Conservation (phyloP, 2,888 invertebrate species). For the Macrophya annulata region DNA sequence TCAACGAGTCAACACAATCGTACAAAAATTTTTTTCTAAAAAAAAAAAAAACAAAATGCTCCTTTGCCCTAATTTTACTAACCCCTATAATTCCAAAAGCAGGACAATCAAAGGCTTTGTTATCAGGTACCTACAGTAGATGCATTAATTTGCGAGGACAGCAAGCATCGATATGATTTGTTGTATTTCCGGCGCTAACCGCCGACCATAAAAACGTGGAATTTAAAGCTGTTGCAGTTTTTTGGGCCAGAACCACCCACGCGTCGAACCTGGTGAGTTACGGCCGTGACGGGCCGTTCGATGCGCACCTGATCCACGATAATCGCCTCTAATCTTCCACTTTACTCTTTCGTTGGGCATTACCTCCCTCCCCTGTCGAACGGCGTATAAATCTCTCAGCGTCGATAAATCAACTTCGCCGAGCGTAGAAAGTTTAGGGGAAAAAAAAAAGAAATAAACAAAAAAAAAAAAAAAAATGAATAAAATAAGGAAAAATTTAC, state of each 20-base stretch:
- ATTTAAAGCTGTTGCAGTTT: conserved; percentile 39
- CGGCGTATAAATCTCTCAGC: conserved; percentile 74
- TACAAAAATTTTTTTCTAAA: neutral
- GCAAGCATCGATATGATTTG: neutral
- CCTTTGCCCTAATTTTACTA: neutral
- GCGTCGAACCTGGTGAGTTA: conserved; percentile 75
- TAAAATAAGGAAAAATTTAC: conserved; percentile 12
- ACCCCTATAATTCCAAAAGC: neutral
- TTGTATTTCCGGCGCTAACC: conserved; percentile 18
- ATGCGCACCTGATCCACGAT: conserved; percentile 76
- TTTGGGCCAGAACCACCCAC: conserved; percentile 73
- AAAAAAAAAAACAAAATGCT: neutral
- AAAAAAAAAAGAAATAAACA: conserved; percentile 17
- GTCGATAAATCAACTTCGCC: conserved; percentile 72
- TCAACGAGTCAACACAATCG: neutral
- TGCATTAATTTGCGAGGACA: neutral
- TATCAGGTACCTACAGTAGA: neutral
- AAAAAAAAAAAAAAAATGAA: neutral
- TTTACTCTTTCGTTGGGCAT: conserved; percentile 75
- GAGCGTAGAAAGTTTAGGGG: conserved; percentile 70
- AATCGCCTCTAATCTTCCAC: conserved; percentile 79
- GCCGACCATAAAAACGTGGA: conserved; percentile 13
- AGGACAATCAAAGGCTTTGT: neutral
- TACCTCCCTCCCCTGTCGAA: conserved; percentile 66
- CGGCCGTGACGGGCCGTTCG: conserved; percentile 69